Evolutionary conservation across 2,797 vertebrate species (phyloP), one percentile per base, ranked within the genome.

Genomic region (Salmo trutta): DNA sequence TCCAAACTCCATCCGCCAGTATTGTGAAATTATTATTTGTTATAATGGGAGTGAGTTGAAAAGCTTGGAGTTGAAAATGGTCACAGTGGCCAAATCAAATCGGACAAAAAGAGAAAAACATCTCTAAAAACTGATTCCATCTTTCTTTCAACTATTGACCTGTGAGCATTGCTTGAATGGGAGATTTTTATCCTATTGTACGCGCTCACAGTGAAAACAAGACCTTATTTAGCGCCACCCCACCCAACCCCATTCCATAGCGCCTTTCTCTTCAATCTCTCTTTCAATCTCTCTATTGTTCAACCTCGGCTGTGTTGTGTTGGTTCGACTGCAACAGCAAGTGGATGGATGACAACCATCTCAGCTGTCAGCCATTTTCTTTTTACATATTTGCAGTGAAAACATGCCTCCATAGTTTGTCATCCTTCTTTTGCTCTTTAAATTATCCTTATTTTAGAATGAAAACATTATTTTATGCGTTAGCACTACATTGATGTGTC

Each of bases 281-380:
- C 78, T 77, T 83, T 56, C 70, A 72, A 88, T 90, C 84, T 88
- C 67, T 79, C 74, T 76, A 73, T 87, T 88, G 79, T 88, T 74
- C 52, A 84, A 41, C 0, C 85, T 88, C 75, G 75, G 83, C 85
- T 86, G 80, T 89, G 85, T 89, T 92, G 91, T 84, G 88, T 91
- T 90, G 62, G 73, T 79, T 84, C 75, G 82, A 79, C 74, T 78
- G 85, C 83, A 90, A 86, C 88, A 90, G 86, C 89, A 83, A 88
- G 79, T 86, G 79, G 81, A 87, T 89, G 86, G 90, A 86, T 88
- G 83, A 85, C 83, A 78, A 81, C 82, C 77, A 66, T 74, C 68
- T 83, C 71, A 82, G 70, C 64, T 21, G 41, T 10, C 72, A 82
- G 74, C 47, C 71, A 75, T 84, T 84, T 72, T 84, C 85, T 79